A percentile compares a stretch with the other conserved stretches of the same genome.
phyloP scores from a whole-genome alignment of 2,113 vertebrate species.

The Ailurus styani region DNA sequence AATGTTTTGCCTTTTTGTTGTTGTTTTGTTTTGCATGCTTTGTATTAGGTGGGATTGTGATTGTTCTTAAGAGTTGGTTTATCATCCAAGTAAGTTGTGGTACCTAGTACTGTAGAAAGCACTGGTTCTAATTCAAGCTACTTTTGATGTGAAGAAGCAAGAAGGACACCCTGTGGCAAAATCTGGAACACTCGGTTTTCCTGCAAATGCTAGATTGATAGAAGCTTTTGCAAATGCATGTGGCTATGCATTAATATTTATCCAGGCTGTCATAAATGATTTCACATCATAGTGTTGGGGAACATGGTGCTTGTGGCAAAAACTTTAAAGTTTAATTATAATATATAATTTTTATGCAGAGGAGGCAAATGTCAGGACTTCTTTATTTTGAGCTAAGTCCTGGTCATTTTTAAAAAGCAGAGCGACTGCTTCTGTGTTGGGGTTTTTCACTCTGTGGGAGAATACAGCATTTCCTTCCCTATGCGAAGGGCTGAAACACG shows the following conservation, averaged over 20 bases:
- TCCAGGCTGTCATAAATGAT: slow-evolving; percentile 98
- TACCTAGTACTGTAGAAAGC: slow-evolving; percentile 81
- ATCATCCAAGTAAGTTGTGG: slow-evolving; percentile 79
- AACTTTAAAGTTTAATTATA: slow-evolving; percentile 98
- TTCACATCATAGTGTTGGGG: slow-evolving; percentile 93
- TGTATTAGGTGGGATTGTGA: slow-evolving; percentile 55
- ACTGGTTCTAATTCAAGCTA: slow-evolving; percentile 78
- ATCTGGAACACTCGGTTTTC: slow-evolving; percentile 87
- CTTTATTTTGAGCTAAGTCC: slow-evolving; percentile 94
- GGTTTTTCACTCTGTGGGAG: slow-evolving; percentile 69
- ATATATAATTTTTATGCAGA: slow-evolving; percentile 98
- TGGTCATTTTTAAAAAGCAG: slow-evolving; percentile 87
- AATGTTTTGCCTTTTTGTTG: neutral
- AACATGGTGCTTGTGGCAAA: slow-evolving; percentile 95
- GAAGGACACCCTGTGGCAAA: slow-evolving; percentile 95
- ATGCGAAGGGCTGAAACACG: slow-evolving; percentile 58
- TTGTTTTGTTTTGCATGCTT: slow-evolving; percentile 37
- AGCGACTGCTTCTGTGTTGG: slow-evolving; percentile 77
- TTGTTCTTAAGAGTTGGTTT: slow-evolving; percentile 74
- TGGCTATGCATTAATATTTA: slow-evolving; percentile 99
- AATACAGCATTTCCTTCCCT: slow-evolving; percentile 67
- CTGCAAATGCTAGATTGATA: slow-evolving; percentile 91
- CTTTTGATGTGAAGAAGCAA: slow-evolving; percentile 89
- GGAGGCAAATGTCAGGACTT: slow-evolving; percentile 95
- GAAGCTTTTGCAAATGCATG: slow-evolving; percentile 94